Conservation (phyloP, 2,888 invertebrate species). For the Troides helena region DNA sequence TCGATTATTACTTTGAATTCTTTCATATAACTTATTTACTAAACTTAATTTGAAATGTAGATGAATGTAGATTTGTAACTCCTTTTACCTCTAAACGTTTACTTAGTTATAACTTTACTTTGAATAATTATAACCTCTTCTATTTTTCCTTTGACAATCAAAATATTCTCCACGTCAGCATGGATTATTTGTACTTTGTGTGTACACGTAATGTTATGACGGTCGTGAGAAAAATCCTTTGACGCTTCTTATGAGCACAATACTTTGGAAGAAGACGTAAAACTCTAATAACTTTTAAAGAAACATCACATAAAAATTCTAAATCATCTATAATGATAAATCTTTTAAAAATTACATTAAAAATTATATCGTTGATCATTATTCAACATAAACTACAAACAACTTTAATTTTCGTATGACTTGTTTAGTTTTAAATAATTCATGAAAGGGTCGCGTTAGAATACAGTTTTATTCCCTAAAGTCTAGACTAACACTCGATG, state of each 20-base stretch:
- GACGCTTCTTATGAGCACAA: conserved; percentile 54
- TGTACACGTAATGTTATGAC: conserved; percentile 51
- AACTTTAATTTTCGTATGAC: neutral
- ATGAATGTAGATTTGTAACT: no score
- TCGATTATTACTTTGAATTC: no score
- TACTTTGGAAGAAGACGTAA: conserved; percentile 63
- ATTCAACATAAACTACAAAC: no score
- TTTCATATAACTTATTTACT: no score
- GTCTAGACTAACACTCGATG: conserved; percentile 15
- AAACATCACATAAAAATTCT: conserved; percentile 37
- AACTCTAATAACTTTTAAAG: conserved; percentile 59
- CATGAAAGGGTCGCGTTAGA: neutral
- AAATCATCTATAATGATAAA: neutral
- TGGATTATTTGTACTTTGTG: conserved; percentile 45
- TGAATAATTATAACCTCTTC: neutral
- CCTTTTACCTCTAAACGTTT: no score
- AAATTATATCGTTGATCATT: neutral
- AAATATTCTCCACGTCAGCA: neutral
- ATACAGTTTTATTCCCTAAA: neutral
- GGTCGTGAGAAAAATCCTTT: conserved; percentile 58
- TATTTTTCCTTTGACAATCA: neutral
- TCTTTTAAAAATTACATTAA: neutral
- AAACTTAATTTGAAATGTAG: no score
- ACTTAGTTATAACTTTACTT: no score
- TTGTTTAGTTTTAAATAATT: neutral